A percentile compares a stretch with the other conserved stretches of the same genome.
These are phyloP conservation scores for Auanema freiburgensis DNA, from an alignment of 2,888 invertebrate genomes.

Conservation along the genomic window DNA sequence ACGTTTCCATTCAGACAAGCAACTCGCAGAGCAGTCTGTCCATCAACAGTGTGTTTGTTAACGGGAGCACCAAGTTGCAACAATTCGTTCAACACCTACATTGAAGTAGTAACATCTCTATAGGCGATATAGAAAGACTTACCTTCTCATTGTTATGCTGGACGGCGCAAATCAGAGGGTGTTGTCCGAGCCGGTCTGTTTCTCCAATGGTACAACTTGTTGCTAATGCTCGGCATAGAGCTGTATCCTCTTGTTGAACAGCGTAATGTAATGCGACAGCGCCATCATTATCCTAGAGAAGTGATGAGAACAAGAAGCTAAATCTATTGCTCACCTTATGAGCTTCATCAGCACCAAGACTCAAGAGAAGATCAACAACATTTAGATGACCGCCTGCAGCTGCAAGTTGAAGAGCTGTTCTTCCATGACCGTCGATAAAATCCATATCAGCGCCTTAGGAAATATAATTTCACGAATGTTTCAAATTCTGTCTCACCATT, in stretches of 20 bases:
- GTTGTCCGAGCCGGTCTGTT: conserved; percentile 42
- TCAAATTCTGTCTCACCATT: background rate
- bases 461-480: background rate
- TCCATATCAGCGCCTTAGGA: conserved; percentile 39
- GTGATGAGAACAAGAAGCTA: background rate
- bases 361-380: conserved; percentile 40
- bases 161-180: conserved; percentile 42
- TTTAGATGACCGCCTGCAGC: conserved; percentile 42
- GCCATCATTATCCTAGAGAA: conserved; percentile 42
- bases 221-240: conserved; percentile 29
- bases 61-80: conserved; percentile 73
- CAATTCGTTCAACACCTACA: conserved; percentile 70
- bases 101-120: background rate
- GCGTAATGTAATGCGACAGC: conserved; percentile 49
- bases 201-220: conserved; percentile 37
- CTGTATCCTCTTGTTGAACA: conserved; percentile 31
- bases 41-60: conserved; percentile 73
- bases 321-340: conserved; percentile 27
- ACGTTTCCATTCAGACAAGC: conserved; percentile 81
- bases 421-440: conserved; percentile 42
- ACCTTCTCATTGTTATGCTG: conserved; percentile 37
- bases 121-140: no score
- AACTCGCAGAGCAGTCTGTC: conserved; percentile 73
- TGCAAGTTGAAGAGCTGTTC: conserved; percentile 48
- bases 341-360: conserved; percentile 45